These are phyloP conservation scores for Heliconius ethilla DNA, from an alignment of 2,888 invertebrate species.

Conservation along the genomic window DNA sequence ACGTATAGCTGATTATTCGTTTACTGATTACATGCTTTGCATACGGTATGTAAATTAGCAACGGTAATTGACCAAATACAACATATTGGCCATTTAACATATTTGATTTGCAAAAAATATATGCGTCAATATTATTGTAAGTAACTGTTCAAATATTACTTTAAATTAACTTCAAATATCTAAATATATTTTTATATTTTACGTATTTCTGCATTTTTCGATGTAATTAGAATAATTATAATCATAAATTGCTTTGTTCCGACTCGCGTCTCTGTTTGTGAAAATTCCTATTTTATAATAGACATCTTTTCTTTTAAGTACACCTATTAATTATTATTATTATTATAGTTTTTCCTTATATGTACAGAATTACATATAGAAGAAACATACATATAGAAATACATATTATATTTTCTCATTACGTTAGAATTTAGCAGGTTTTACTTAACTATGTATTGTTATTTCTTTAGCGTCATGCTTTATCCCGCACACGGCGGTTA, in stretches of 20 bases:
- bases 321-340: too few relatives aligned
- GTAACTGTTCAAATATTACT: not conserved
- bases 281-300: not conserved
- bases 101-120: not conserved
- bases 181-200: not conserved
- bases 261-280: not conserved
- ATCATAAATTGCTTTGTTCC: not conserved
- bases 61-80: slow-evolving; percentile 15
- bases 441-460: too few relatives aligned
- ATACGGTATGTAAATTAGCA: slow-evolving; percentile 15
- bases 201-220: not conserved
- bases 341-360: too few relatives aligned
- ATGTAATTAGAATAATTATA: not conserved
- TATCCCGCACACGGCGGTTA: too few relatives aligned
- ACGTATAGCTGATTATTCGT: not conserved
- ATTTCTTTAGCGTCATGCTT: too few relatives aligned
- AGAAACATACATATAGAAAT: too few relatives aligned
- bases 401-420: too few relatives aligned
- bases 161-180: not conserved
- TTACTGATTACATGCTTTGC: slow-evolving; percentile 23
- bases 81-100: slow-evolving; percentile 15
- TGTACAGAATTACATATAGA: too few relatives aligned
- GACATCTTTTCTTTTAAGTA: too few relatives aligned
- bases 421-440: too few relatives aligned
- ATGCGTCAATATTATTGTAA: slow-evolving; percentile 1